A percentile compares a stretch with the other conserved stretches of the same genome.
Conservation (phyloP, 1,140 invertebrate species). For the Sinella curviseta region DNA sequence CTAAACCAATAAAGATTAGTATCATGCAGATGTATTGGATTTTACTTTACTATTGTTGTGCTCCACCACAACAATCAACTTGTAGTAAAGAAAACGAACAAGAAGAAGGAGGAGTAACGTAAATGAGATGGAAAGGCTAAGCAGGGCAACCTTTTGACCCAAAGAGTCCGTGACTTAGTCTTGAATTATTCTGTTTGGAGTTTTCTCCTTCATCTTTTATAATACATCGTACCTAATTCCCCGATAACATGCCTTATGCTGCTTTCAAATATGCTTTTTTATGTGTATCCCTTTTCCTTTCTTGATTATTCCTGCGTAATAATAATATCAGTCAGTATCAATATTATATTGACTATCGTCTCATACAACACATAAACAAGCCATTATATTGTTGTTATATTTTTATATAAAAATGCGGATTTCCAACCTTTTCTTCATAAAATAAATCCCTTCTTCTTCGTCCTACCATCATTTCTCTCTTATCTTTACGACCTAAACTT, state of each 20-base stretch:
- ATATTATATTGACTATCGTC: too few species aligned
- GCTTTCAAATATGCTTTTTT: too few species aligned
- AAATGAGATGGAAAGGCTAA: slow-evolving; percentile 19
- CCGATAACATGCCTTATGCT: too few species aligned
- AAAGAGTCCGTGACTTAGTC: slow-evolving; percentile 11
- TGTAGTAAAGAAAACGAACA: neutral
- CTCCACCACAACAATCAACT: too few species aligned
- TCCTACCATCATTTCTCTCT: neutral
- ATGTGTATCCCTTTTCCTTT: neutral
- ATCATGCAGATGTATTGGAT: too few species aligned
- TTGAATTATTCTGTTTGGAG: neutral
- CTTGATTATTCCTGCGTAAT: too few species aligned
- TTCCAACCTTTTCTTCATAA: neutral
- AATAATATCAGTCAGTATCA: too few species aligned
- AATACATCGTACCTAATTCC: too few species aligned
- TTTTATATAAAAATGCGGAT: neutral
- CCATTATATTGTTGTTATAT: neutral
- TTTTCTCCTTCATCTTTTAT: too few species aligned
- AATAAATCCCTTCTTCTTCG: neutral
- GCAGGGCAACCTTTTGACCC: slow-evolving; percentile 14
- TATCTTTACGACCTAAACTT: neutral
- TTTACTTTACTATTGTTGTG: too few species aligned
- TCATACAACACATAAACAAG: neutral
- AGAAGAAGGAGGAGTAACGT: neutral
- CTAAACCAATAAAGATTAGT: too few species aligned